Percentiles rank a stretch among this genome's conserved stretches.
Conservation (phyloP, 2,888 invertebrate genomes). For the Hemithea aestivaria region DNA sequence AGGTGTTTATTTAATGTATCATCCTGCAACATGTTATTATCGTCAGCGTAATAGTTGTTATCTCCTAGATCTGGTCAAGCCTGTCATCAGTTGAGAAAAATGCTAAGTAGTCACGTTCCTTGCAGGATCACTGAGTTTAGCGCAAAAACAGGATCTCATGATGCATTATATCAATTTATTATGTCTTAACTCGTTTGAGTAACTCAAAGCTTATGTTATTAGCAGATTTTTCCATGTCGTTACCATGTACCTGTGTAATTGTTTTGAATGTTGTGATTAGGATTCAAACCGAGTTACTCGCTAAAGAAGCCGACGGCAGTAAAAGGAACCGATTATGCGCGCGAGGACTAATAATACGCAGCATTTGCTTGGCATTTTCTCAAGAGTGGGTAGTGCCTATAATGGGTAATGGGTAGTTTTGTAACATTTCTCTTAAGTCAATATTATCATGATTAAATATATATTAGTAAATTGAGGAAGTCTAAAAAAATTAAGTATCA, state of each 20-base stretch:
- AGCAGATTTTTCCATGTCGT: too few relatives aligned
- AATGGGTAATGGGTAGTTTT: too few relatives aligned
- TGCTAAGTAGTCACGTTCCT: slow-evolving; percentile 12
- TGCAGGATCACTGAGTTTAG: slow-evolving; percentile 11
- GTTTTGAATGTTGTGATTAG: slow-evolving; percentile 5
- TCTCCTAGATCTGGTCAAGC: slow-evolving; percentile 11
- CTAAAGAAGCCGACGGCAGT: neutral
- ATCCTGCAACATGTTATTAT: slow-evolving; percentile 1
- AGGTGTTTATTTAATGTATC: too few relatives aligned
- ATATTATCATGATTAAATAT: too few relatives aligned
- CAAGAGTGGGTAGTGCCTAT: too few relatives aligned
- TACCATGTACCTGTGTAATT: too few relatives aligned
- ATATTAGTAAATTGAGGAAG: too few relatives aligned
- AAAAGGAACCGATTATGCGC: too few relatives aligned
- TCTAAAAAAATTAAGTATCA: too few relatives aligned
- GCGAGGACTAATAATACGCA: slow-evolving; percentile 6
- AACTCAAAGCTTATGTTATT: too few relatives aligned
- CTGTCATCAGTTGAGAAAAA: slow-evolving; percentile 11
- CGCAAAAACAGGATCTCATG: slow-evolving; percentile 9
- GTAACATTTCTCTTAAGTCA: too few relatives aligned
- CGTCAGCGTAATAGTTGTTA: slow-evolving; percentile 12
- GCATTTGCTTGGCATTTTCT: neutral
- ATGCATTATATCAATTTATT: slow-evolving; percentile 19
- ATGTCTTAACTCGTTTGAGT: slow-evolving; percentile 18
- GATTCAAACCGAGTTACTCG: neutral